Evolutionary conservation across 2,797 vertebrate species (phyloP).

Genomic region (Rhinoraja longicauda): DNA sequence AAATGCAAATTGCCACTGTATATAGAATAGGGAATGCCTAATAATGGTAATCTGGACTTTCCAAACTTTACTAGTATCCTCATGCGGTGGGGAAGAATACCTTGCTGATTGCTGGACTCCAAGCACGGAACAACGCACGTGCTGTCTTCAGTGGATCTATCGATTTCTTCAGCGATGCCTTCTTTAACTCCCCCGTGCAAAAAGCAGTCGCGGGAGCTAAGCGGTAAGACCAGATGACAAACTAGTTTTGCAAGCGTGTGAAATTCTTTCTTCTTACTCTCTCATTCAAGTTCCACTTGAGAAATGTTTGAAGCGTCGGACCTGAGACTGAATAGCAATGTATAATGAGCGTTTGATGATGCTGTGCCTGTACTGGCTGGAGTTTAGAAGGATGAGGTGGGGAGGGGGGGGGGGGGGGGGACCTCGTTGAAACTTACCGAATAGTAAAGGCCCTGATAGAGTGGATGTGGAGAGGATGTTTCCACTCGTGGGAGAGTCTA

Average conservation of each 20-base stretch:
- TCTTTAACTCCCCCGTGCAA: slow-evolving; percentile 88
- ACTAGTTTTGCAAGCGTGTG: neutral
- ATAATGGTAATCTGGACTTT: neutral
- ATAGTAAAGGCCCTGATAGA: too few species aligned
- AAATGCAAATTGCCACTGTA: too few species aligned
- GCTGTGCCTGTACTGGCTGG: too few species aligned
- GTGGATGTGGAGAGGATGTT: too few species aligned
- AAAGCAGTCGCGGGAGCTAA: slow-evolving; percentile 76
- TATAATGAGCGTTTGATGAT: too few species aligned
- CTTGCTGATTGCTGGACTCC: slow-evolving; percentile 87
- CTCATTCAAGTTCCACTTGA: neutral
- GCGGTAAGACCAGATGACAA: slow-evolving; percentile 56
- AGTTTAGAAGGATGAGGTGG: too few species aligned
- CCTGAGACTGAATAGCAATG: neutral
- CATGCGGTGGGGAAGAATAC: slow-evolving; percentile 96
- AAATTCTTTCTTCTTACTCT: neutral
- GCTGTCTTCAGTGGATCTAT: slow-evolving; percentile 92
- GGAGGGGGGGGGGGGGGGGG: too few species aligned
- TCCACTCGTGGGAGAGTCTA: too few species aligned
- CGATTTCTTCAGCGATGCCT: slow-evolving; percentile 92
- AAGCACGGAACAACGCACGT: slow-evolving; percentile 91
- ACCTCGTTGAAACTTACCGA: too few species aligned
- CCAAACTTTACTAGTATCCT: slow-evolving; percentile 71
- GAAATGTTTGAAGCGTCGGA: neutral
- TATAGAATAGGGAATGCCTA: neutral